These are phyloP conservation scores for Clostera curtula DNA, from an alignment of 2,888 invertebrate genomes.

Conservation along the genomic window DNA sequence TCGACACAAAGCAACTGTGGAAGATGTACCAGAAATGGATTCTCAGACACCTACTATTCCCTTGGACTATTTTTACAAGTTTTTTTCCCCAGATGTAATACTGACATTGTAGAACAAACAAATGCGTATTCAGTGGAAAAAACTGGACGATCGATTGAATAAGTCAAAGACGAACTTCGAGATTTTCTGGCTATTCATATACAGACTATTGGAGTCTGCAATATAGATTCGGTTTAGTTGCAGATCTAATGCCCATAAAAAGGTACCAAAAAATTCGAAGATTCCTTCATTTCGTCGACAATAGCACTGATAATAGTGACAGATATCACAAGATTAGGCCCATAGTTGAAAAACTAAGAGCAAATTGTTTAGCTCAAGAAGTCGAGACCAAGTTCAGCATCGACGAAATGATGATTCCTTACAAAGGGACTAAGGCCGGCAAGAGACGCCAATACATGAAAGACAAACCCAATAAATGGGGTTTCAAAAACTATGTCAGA, in stretches of 20 bases:
- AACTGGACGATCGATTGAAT: constrained; percentile 14
- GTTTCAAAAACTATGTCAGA: constrained; percentile 29
- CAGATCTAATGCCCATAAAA: constrained; percentile 23
- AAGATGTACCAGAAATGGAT: constrained; percentile 2
- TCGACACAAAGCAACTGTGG: constrained; percentile 1
- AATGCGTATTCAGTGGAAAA: constrained; percentile 15
- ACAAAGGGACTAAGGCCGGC: constrained; percentile 33
- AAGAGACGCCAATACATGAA: constrained; percentile 27
- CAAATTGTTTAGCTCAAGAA: constrained; percentile 18
- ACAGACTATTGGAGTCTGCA: constrained; percentile 16
- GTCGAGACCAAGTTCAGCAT: constrained; percentile 24
- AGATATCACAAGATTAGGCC: constrained; percentile 6
- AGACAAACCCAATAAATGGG: constrained; percentile 33
- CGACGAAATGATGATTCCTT: constrained; percentile 37
- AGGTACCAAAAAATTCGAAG: constrained; percentile 22
- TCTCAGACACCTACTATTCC: not conserved
- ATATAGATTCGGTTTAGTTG: constrained; percentile 15
- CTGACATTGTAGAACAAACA: constrained; percentile 12
- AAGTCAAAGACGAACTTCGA: constrained; percentile 13
- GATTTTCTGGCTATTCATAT: constrained; percentile 26
- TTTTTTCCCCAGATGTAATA: constrained; percentile 13
- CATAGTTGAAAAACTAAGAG: constrained; percentile 19
- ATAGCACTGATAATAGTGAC: constrained; percentile 12
- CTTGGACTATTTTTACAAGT: constrained; percentile 6
- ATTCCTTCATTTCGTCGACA: constrained; percentile 25